phyloP scores from a whole-genome alignment of 2,888 invertebrate species.

The Cancer borealis region DNA sequence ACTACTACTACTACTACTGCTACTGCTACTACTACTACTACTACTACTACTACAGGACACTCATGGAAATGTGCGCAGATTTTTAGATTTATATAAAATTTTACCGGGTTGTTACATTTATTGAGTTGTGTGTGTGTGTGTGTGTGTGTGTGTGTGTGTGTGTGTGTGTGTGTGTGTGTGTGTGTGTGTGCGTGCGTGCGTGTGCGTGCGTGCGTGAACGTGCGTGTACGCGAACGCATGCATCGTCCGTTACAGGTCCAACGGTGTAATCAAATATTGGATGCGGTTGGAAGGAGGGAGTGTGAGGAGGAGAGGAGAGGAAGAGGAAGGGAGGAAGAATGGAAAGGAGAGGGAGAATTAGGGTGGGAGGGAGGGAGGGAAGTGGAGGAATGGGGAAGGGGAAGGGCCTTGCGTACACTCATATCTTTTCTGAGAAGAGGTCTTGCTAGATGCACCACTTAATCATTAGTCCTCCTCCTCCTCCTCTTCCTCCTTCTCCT shows the following conservation, averaged over 20 bases:
- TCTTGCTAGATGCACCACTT: not conserved
- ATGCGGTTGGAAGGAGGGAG: not conserved
- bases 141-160: conserved; percentile 22
- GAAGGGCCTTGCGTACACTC: not conserved
- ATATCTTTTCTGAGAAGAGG: not conserved
- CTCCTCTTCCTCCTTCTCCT: not conserved
- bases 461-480: not conserved
- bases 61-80: no score
- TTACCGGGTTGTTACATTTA: no score
- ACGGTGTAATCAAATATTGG: not conserved
- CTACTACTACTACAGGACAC: no score
- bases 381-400: not conserved
- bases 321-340: not conserved
- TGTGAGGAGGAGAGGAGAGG: not conserved
- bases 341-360: not conserved
- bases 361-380: not conserved
- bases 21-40: no score
- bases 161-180: conserved; percentile 29
- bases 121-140: not conserved
- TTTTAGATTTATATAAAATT: no score
- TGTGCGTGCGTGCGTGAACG: not conserved
- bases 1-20: no score
- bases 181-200: conserved; percentile 5
- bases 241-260: not conserved
- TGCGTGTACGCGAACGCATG: not conserved